Evolutionary conservation across 2,888 invertebrate genomes (phyloP), one percentile per base, ranked within the genome.

Genomic region (Aphidoletes aphidimyza): DNA sequence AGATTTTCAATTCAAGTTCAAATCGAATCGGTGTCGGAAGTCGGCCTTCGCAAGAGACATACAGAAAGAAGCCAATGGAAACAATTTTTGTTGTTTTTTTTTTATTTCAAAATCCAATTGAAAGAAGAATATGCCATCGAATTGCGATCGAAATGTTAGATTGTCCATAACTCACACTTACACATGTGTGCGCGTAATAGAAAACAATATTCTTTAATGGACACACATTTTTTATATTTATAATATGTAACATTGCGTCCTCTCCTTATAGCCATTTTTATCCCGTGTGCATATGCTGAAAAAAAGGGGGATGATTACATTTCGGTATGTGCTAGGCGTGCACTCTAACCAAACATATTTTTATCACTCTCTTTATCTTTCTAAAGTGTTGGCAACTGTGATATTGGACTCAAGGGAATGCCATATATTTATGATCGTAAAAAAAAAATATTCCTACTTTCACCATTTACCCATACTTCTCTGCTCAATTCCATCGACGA

Each of bases 121-220:
- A n/a, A n/a, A n/a, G n/a, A n/a, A n/a, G n/a, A n/a, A n/a, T n/a
- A n/a, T n/a, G n/a, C n/a, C n/a, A n/a, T n/a, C n/a, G n/a, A n/a
- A n/a, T 11, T 11, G 11, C 39, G 17, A 17, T 47, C 47, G 47
- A 81, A 81, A 81, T 37, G 81, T n/a, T 37, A n/a, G 37, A 37
- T 26, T 37, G 37, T 1, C 3, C 81, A 81, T 81, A 81, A n/a
- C n/a, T 37, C 36, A 78, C 36, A 78, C 14, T 78, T 78, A 78
- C 78, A 81, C 81, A 81, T 81, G 36, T 78, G 81, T 37, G 81
- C 37, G 22, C n/a, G 37, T 81, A 81, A 81, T 81, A 81, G 81
- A 81, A 81, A 81, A 81, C 81, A 81, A 81, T 81, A 37, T 81
- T 81, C 81, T 81, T 81, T 81, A 37, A 81, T 81, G 81, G 81